A percentile compares a stretch with the other conserved stretches of the same genome.
Conservation (phyloP, 2,113 vertebrate species). For the Brienomyrus brachyistius region DNA sequence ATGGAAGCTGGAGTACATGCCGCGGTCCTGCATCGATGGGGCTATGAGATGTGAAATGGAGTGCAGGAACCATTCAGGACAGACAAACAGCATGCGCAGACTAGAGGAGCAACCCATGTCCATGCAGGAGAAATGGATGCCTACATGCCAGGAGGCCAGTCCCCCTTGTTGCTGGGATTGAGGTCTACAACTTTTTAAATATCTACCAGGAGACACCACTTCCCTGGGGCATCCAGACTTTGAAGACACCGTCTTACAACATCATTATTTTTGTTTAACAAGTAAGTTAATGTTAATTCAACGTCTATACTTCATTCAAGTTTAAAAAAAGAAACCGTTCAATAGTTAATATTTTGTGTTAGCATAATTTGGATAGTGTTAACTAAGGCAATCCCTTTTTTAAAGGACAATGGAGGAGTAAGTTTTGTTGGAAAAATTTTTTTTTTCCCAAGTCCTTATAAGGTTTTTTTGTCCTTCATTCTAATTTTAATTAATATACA, state of each 20-base stretch:
- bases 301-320: background rate
- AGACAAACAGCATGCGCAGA: background rate
- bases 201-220: background rate
- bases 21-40: background rate
- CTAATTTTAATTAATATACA: slow-evolving; percentile 29
- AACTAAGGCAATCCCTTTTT: slow-evolving; percentile 1
- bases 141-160: background rate
- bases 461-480: background rate
- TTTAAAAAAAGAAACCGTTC: background rate
- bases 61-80: background rate
- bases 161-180: background rate
- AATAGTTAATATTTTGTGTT: background rate
- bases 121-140: background rate
- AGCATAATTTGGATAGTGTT: background rate
- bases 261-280: background rate
- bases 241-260: background rate
- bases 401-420: background rate
- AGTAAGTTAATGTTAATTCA: background rate
- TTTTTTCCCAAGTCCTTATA: background rate
- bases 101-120: background rate
- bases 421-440: background rate
- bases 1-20: background rate
- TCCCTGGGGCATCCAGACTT: background rate
- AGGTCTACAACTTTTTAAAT: background rate
- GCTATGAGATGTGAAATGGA: background rate